Evolutionary conservation across 2,113 vertebrate species (phyloP), one percentile per base, ranked within the genome.

Genomic region (Gallinago media): DNA sequence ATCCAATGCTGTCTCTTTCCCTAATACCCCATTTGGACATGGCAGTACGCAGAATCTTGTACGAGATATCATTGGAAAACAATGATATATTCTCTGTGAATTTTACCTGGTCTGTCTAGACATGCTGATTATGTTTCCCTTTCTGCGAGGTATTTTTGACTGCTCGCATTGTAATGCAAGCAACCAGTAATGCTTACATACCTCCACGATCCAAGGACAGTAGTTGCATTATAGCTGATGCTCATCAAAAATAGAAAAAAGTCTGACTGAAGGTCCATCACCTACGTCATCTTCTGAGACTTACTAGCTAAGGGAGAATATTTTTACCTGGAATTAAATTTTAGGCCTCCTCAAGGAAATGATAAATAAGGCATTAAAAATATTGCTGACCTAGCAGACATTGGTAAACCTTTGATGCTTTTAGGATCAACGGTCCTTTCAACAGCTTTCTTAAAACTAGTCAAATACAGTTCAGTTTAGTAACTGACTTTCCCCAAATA

Each of bases 81-180:
- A 96, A 73, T 85, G 75, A 49, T 75, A 82, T 94, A 80, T 94
- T 87, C 91, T 85, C 61, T 95, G 85, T 81, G 94, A 82, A 56
- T 93, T 94, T 97, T 94, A 96, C 94, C 89, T 95, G 83, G 79
- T 94, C 89, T 94, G 82, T 90, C 94, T 94, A 93, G 89, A 94
- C 71, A 50, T 56, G 56, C 20, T n/a, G 46, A 68, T 92, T 70
- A 62, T 78, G 70, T 66, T 94, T 88, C 62, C 77, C 74, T 85
- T 97, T 78, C 75, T 63, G 76, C 74, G 46, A 94, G 89, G 77
- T 94, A 86, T 97, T 96, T 93, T 82, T 13, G 18, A 79, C 78
- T 96, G 94, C 89, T 95, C 65, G 34, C 91, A 56, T 70, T 95
- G 55, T 87, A 95, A 82, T 59, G 56, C 84, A 97, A 96, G 92